Conservation (phyloP, 1,140 invertebrate genomes). For the Drosophila lacertosa region DNA sequence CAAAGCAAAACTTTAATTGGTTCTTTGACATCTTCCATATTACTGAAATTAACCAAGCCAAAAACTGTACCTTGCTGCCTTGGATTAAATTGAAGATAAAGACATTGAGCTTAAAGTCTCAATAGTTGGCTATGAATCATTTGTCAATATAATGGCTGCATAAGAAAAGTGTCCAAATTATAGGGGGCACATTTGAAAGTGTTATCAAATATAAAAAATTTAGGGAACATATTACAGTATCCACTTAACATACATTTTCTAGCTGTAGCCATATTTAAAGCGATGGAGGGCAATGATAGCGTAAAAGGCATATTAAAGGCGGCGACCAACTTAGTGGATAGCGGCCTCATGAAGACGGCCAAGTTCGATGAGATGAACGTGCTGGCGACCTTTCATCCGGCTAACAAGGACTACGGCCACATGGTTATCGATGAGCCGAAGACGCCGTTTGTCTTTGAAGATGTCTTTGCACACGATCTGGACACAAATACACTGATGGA, state of each 20-base stretch:
- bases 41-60: neutral
- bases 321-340: too few species aligned
- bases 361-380: slow-evolving; percentile 72
- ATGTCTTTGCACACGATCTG: slow-evolving; percentile 87
- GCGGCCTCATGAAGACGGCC: slow-evolving; percentile 32
- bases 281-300: neutral
- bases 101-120: too few species aligned
- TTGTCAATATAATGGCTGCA: neutral
- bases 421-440: slow-evolving; percentile 99
- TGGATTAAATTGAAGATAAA: too few species aligned
- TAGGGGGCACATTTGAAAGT: neutral
- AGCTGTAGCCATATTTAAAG: neutral
- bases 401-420: slow-evolving; percentile 94
- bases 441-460: slow-evolving; percentile 92
- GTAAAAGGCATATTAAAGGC: slow-evolving; percentile 52
- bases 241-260: slow-evolving; percentile 1
- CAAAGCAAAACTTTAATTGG: slow-evolving; percentile 15
- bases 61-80: too few species aligned
- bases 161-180: neutral
- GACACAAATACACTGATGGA: slow-evolving; percentile 90
- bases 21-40: neutral
- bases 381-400: slow-evolving; percentile 65
- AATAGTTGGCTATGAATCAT: too few species aligned
- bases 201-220: neutral
- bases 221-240: neutral